Base-by-base conservation (phyloP, 2,113 vertebrate species). In the Syrmaticus mikado region DNA sequence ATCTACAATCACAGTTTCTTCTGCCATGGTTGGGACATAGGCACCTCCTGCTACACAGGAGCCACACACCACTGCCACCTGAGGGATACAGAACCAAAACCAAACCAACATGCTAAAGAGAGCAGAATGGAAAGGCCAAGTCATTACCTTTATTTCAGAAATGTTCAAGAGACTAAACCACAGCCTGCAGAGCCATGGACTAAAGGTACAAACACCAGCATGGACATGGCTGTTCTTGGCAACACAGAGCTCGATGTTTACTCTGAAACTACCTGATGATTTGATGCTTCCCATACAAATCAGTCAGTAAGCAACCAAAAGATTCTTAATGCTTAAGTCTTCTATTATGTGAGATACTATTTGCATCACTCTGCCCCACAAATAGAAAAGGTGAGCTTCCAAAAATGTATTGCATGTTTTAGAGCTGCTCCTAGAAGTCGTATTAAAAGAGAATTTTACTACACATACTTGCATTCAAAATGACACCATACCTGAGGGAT, bases 21-120 rank as follows among this genome's bases (percentile, higher is more conserved):
- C 98, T 1, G 98, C 97, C 98, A 98, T 98, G 11, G 98, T 98
- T 48, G 98, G 98, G 50, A 98, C 81, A 8, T 98, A 99, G 62
- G 98, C 98, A 53, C 98, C 98, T 8, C 98, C 98, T 6, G 98
- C 98, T 5, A 98, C 98, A 45, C 98, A 99, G 21, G 98, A 99
- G 27, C 99, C 98, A 55, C 98, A 99, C 60, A 99, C 98, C 55
- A 99, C 97, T 11, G 98, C 97, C 96, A 98, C 98, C 99, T 98
- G 94, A 40, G 82, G 86, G 75, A 92, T 71, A 82, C 36, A 58
- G 24, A 32, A 11, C 72, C 14, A 76, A 75, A 18, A 43, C 8
- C 13, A 45, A 19, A 81, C 13, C 77, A 67, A 16, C 52, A 2
- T 5, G 82, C 41, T 50, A 64, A 3, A 9, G 11, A 27, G 77